These are phyloP conservation scores for Cephus pulcher DNA, from an alignment of 2,888 invertebrate genomes.

Conservation along the genomic window DNA sequence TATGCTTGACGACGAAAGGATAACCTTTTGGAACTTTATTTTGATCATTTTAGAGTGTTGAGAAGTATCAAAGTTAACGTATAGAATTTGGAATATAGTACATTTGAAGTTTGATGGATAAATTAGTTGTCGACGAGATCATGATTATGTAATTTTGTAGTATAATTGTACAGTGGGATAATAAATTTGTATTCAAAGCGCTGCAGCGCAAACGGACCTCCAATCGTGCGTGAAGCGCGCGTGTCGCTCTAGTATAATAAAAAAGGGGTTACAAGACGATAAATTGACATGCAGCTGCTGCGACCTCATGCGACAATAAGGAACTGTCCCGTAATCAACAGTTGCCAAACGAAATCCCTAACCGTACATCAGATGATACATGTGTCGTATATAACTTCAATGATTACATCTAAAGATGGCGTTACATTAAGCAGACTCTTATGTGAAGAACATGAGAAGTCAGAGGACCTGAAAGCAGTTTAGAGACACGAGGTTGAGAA, in stretches of 20 bases:
- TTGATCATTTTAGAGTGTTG: too few relatives aligned
- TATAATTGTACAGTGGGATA: too few relatives aligned
- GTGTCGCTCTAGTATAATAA: not conserved
- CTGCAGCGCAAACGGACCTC: too few relatives aligned
- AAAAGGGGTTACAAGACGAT: not conserved
- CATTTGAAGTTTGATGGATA: too few relatives aligned
- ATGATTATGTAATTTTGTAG: too few relatives aligned
- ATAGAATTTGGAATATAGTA: too few relatives aligned
- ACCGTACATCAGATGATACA: not conserved
- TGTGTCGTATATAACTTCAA: not conserved
- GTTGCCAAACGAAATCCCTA: not conserved
- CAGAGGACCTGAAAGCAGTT: not conserved
- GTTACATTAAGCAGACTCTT: constrained; percentile 22
- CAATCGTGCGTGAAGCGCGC: too few relatives aligned
- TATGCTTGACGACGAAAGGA: too few relatives aligned
- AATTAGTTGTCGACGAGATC: too few relatives aligned
- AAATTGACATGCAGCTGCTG: not conserved
- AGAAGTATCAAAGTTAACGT: too few relatives aligned
- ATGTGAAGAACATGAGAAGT: not conserved
- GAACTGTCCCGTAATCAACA: not conserved
- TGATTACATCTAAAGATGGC: constrained; percentile 20
- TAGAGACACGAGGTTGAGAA: constrained; percentile 29
- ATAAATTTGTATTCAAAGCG: too few relatives aligned
- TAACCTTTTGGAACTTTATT: too few relatives aligned
- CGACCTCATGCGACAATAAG: not conserved